Percentiles rank a stretch among this genome's conserved stretches.
These are phyloP conservation scores for Liopterus haemorrhoidalis DNA, from an alignment of 2,888 invertebrate species.

Conservation along the genomic window DNA sequence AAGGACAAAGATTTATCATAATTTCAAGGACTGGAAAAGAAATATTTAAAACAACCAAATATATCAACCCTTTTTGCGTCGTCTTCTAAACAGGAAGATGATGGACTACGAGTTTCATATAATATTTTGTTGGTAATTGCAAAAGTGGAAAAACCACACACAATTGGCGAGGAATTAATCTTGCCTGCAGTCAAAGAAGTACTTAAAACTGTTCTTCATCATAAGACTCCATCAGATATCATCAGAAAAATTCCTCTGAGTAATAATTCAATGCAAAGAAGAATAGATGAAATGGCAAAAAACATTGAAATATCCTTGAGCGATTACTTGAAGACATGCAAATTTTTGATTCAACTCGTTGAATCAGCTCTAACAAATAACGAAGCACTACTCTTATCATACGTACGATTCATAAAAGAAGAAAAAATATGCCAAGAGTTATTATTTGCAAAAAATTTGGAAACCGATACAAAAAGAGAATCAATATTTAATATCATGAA, in stretches of 20 bases:
- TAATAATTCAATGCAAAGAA: conserved; percentile 28
- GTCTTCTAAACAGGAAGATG: conserved; percentile 15
- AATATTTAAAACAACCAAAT: conserved; percentile 1
- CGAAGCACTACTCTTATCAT: conserved; percentile 30
- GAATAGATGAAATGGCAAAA: conserved; percentile 30
- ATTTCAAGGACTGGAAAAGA: conserved; percentile 14
- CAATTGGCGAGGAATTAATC: conserved; percentile 27
- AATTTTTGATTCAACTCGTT: conserved; percentile 22
- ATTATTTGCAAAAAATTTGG: conserved; percentile 25
- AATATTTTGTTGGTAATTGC: conserved; percentile 28
- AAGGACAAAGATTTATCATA: conserved; percentile 19
- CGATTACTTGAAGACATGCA: conserved; percentile 19
- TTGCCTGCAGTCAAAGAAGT: conserved; percentile 29
- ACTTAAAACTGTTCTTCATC: conserved; percentile 28
- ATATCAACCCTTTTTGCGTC: conserved; percentile 16
- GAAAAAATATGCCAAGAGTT: conserved; percentile 27
- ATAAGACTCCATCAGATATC: conserved; percentile 20
- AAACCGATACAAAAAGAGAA: conserved; percentile 27
- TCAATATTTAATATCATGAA: conserved; percentile 26
- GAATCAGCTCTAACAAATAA: conserved; percentile 31
- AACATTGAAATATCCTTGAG: conserved; percentile 28
- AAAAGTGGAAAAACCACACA: conserved; percentile 26
- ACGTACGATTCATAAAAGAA: conserved; percentile 30
- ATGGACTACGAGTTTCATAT: conserved; percentile 25
- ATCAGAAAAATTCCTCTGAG: conserved; percentile 27